Percentiles rank a stretch among this genome's conserved stretches.
Evolutionary conservation across 2,113 vertebrate genomes (phyloP).

Genomic region (Ailurus styani): DNA sequence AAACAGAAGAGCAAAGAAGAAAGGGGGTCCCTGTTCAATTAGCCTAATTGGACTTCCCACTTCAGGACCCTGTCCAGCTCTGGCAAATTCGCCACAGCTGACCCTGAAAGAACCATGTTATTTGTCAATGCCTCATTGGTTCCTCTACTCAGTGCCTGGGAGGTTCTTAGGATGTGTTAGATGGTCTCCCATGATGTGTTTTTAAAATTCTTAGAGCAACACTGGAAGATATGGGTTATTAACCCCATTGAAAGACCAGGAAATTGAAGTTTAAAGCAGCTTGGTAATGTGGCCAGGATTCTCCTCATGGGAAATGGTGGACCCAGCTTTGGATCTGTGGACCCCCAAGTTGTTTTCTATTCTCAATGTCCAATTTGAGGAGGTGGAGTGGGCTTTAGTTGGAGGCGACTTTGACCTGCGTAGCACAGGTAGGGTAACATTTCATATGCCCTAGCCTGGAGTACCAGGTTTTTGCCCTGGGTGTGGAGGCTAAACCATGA

Average conservation of each 20-base stretch:
- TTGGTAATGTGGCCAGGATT: not conserved
- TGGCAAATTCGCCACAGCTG: not conserved
- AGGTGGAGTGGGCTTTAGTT: not conserved
- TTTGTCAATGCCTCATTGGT: not conserved
- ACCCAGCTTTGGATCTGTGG: not conserved
- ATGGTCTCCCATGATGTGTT: not conserved
- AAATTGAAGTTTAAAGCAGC: slow-evolving; percentile 31
- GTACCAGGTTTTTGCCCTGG: not conserved
- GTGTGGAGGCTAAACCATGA: not conserved
- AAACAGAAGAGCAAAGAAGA: slow-evolving; percentile 47
- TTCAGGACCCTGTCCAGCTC: not conserved
- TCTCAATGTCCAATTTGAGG: not conserved
- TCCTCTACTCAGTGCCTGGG: not conserved
- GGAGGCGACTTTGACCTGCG: not conserved
- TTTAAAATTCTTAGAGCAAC: not conserved
- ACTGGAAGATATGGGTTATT: not conserved
- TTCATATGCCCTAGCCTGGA: not conserved
- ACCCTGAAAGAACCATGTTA: not conserved
- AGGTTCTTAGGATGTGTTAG: not conserved
- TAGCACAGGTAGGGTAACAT: accelerated
- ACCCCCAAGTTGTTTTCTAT: not conserved
- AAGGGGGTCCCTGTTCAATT: slow-evolving; percentile 25
- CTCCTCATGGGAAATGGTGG: not conserved
- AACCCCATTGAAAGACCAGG: slow-evolving; percentile 16
- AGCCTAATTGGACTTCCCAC: slow-evolving; percentile 40